These are phyloP conservation scores for Epizoanthus ramosus DNA, from an alignment of 92 coral and sea anemone genomes.

Conservation along the genomic window DNA sequence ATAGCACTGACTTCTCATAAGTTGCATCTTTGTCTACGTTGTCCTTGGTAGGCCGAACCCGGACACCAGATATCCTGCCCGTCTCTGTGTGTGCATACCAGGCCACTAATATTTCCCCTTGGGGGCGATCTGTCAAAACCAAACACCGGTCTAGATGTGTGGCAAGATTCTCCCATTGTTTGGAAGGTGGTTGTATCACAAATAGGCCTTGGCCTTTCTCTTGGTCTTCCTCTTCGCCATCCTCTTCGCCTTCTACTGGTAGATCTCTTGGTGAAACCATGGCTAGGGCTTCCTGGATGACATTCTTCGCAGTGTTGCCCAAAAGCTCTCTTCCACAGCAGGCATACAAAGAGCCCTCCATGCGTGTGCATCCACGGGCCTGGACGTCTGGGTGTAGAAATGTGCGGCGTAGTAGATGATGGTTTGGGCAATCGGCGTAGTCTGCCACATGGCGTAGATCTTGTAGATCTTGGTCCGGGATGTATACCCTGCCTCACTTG, in stretches of 20 bases:
- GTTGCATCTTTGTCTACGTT: not conserved
- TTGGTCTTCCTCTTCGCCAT: too few species aligned
- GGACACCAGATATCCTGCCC: conserved; percentile 41
- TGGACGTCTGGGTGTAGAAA: conserved; percentile 52
- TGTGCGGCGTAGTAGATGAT: conserved; percentile 37
- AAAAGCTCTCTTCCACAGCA: conserved; percentile 13
- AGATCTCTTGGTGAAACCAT: too few species aligned
- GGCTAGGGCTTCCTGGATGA: conserved; percentile 10
- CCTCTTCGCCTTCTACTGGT: not conserved
- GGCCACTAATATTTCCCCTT: not conserved
- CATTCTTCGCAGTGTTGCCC: too few species aligned
- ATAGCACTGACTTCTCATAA: conserved; percentile 8
- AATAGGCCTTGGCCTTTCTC: conserved; percentile 14
- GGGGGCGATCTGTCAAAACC: conserved; percentile 29
- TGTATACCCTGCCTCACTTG: conserved; percentile 2
- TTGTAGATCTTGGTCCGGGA: conserved; percentile 42
- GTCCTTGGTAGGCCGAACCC: conserved; percentile 18
- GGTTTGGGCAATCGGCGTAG: conserved; percentile 43
- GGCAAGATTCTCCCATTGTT: conserved; percentile 13
- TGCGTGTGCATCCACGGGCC: conserved; percentile 34
- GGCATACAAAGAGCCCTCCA: conserved; percentile 48
- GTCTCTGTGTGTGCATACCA: conserved; percentile 47
- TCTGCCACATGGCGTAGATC: conserved; percentile 46
- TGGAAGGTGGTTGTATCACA: not conserved
- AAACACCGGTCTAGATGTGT: conserved; percentile 28